A percentile compares a stretch with the other conserved stretches of the same genome.
Evolutionary conservation across 2,113 vertebrate genomes (phyloP).

Genomic region (Sebastes schlegelii): DNA sequence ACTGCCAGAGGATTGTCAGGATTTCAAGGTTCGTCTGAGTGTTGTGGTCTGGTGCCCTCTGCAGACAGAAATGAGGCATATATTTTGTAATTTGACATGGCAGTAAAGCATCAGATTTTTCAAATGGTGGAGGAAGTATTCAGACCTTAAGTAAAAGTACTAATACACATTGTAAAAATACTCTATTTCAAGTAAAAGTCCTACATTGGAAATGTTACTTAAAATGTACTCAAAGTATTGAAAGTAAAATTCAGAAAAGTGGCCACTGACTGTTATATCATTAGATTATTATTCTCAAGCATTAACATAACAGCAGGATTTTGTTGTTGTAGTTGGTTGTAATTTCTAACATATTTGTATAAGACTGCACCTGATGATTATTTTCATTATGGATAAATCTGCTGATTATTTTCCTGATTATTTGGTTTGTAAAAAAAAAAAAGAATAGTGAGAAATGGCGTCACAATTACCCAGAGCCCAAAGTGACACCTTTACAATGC

Average conservation of each 20-base stretch:
- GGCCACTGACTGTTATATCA: not conserved
- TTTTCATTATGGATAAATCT: no score
- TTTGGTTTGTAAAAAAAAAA: no score
- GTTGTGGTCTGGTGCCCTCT: slow-evolving; percentile 66
- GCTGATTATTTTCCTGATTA: no score
- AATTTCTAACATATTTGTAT: no score
- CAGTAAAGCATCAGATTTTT: not conserved
- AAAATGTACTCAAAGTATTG: not conserved
- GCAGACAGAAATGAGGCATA: slow-evolving; percentile 34
- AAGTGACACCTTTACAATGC: not conserved
- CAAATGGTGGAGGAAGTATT: not conserved
- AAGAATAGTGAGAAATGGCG: no score
- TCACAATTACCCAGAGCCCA: not conserved
- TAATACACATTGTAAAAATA: not conserved
- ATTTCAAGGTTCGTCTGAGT: not conserved
- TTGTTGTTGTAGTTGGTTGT: no score
- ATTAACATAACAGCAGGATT: not conserved
- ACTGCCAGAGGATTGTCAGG: not conserved
- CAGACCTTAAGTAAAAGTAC: not conserved
- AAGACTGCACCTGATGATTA: no score
- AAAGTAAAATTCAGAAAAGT: not conserved
- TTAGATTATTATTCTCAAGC: not conserved
- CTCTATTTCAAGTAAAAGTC: not conserved
- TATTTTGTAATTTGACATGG: not conserved
- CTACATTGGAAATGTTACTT: not conserved